These are phyloP conservation scores for Apeltes quadracus DNA, from an alignment of 2,113 vertebrate genomes.

Conservation along the genomic window DNA sequence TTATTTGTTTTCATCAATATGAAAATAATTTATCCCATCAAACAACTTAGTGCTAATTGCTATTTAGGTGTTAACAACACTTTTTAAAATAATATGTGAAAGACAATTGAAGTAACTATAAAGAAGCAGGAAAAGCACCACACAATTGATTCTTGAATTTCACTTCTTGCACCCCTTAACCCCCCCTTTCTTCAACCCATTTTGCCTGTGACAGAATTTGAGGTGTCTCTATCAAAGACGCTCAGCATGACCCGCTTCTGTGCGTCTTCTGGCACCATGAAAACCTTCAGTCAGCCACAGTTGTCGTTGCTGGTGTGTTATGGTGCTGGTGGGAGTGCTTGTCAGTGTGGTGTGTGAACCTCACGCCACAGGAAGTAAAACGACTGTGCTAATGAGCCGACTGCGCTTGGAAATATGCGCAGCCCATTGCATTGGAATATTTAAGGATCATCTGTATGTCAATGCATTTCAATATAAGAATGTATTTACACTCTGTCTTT, in stretches of 20 bases:
- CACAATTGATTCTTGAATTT: constrained; percentile 8
- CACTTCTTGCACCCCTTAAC: constrained; percentile 7
- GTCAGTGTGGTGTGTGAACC: constrained; percentile 22
- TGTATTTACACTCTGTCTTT: constrained; percentile 12
- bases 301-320: constrained; percentile 49
- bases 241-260: constrained; percentile 51
- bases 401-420: constrained; percentile 49
- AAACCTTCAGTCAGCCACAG: constrained; percentile 40
- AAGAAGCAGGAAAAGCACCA: constrained; percentile 6
- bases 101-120: constrained; percentile 10
- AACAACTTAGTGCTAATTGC: background rate
- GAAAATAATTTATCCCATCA: background rate
- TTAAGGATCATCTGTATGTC: constrained; percentile 32
- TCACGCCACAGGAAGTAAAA: constrained; percentile 40
- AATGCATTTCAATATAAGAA: constrained; percentile 11
- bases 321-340: constrained; percentile 37
- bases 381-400: constrained; percentile 34
- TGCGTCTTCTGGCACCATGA: constrained; percentile 52
- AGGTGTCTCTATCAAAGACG: constrained; percentile 72
- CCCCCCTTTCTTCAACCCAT: background rate
- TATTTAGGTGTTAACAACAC: background rate
- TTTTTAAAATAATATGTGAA: background rate
- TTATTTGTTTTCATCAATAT: background rate
- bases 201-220: constrained; percentile 56
- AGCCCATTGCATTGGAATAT: constrained; percentile 17